Conservation (phyloP, 2,113 vertebrate species). For the Vombatus ursinus region DNA sequence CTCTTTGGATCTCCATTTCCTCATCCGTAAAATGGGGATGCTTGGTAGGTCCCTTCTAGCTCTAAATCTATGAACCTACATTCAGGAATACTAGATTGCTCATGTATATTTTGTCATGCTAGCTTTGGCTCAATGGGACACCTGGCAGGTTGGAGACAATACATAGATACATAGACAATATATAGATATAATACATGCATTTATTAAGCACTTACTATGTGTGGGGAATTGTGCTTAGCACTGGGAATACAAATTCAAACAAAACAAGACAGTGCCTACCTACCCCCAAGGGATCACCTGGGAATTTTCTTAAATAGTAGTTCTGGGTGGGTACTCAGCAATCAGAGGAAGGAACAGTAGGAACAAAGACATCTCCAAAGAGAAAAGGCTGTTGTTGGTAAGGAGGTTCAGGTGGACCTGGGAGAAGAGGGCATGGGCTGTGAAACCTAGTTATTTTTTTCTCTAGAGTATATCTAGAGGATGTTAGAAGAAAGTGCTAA, state of each 20-base stretch:
- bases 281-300: not conserved
- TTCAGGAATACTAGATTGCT: conserved; percentile 38
- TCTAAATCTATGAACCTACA: conserved; percentile 8
- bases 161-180: not conserved
- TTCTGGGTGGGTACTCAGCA: not conserved
- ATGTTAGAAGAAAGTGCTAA: too few relatives aligned
- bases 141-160: not conserved
- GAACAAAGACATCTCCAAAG: not conserved
- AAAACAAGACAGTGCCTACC: not conserved
- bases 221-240: not conserved
- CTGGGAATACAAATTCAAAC: not conserved
- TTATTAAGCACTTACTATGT: not conserved
- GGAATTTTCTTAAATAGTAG: not conserved
- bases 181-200: not conserved
- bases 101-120: not conserved
- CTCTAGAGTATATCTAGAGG: not conserved
- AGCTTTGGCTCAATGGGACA: not conserved
- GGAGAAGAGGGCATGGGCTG: not conserved
- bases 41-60: not conserved
- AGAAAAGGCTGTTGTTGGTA: not conserved
- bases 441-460: not conserved
- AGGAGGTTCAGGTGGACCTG: not conserved
- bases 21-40: not conserved
- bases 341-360: not conserved
- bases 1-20: not conserved